Evolutionary conservation across 2,113 vertebrate species (phyloP).

Genomic region (Mus musculus): GRCm39 chr14:73947001-73947500

Average conservation of each 20-base stretch:
- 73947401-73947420: neutral
- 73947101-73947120: constrained; percentile 61
- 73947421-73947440: neutral
- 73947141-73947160: constrained; percentile 1
- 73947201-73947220: constrained; percentile 52
- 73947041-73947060: constrained; percentile 50
- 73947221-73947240: constrained; percentile 14
- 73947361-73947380: neutral
- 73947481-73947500: neutral
- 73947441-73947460: neutral
- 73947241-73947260: constrained; percentile 42
- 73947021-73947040: constrained; percentile 23
- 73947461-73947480: neutral
- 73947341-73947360: neutral
- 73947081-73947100: constrained; percentile 44
- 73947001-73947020: neutral
- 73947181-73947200: constrained; percentile 68
- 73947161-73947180: constrained; percentile 65
- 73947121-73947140: constrained; percentile 24
- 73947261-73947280: constrained; percentile 46
- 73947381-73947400: neutral
- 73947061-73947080: constrained; percentile 71
- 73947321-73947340: neutral
- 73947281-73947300: neutral
- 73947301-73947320: constrained; percentile 7